phyloP scores from a whole-genome alignment of 2,888 invertebrate species.

The Drosophila prostipennis region DNA sequence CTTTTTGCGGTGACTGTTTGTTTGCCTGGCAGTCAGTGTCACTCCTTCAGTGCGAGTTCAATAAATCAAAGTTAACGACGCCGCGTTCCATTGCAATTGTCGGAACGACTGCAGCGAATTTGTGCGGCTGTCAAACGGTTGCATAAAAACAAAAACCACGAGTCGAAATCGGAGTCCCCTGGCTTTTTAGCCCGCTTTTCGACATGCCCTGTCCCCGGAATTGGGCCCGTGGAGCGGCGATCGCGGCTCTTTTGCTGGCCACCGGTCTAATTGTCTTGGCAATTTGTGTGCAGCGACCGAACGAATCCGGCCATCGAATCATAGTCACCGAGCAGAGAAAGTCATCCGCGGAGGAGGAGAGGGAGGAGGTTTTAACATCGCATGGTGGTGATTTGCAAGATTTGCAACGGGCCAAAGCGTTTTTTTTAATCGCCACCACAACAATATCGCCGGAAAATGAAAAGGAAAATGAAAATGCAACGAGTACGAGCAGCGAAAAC shows the following conservation, averaged over 20 bases:
- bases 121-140: constrained; percentile 48
- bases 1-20: constrained; percentile 19
- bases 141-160: constrained; percentile 42
- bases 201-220: constrained; percentile 65
- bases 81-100: constrained; percentile 41
- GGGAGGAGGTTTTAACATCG: background rate
- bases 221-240: constrained; percentile 48
- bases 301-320: constrained; percentile 41
- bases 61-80: constrained; percentile 65
- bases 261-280: constrained; percentile 73
- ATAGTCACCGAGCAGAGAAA: constrained; percentile 50
- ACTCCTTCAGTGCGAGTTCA: constrained; percentile 42
- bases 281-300: constrained; percentile 63
- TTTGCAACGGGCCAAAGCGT: constrained; percentile 26
- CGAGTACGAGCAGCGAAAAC: constrained; percentile 20
- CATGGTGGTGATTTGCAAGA: constrained; percentile 41
- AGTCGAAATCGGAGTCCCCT: background rate
- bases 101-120: constrained; percentile 20
- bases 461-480: constrained; percentile 23
- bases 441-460: constrained; percentile 30
- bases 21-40: constrained; percentile 12
- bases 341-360: constrained; percentile 5
- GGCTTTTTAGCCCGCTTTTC: constrained; percentile 1
- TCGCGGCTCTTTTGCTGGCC: constrained; percentile 57
- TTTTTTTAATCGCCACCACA: constrained; percentile 65